Evolutionary conservation across 1,140 invertebrate genomes (phyloP).

Genomic region (Bombus superbus): DNA sequence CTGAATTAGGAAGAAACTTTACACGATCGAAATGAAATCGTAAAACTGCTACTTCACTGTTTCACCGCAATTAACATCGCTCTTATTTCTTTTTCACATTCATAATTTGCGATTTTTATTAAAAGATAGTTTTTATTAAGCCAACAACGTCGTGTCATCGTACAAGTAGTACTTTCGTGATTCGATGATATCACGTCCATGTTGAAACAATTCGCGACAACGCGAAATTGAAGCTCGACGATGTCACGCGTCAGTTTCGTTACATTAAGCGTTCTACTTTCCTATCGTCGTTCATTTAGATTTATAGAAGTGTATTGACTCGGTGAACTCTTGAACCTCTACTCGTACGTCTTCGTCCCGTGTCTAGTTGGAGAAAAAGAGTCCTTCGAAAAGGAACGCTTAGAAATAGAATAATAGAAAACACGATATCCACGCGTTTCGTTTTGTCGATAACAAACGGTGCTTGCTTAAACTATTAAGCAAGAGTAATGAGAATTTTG

Average conservation of each 20-base stretch:
- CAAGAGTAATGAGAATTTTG: slow-evolving; percentile 27
- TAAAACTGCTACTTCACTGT: not conserved
- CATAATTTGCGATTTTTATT: not conserved
- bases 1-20: not conserved
- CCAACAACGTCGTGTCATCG: too few relatives aligned
- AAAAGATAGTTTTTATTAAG: not conserved
- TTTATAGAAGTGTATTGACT: slow-evolving; percentile 37
- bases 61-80: not conserved
- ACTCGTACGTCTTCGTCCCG: not conserved
- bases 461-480: slow-evolving; percentile 14
- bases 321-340: slow-evolving; percentile 35
- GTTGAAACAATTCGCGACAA: not conserved
- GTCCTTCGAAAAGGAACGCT: not conserved
- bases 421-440: not conserved
- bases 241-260: slow-evolving; percentile 27
- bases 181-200: slow-evolving; percentile 14
- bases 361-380: not conserved
- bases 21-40: not conserved
- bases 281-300: slow-evolving; percentile 37
- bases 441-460: slow-evolving; percentile 4
- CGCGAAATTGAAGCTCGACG: slow-evolving; percentile 29
- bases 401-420: slow-evolving; percentile 22
- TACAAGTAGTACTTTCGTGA: not conserved
- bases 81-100: not conserved
- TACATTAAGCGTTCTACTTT: slow-evolving; percentile 30